Evolutionary conservation across 1,140 invertebrate genomes (phyloP).

Genomic region (Procambarus clarkii): DNA sequence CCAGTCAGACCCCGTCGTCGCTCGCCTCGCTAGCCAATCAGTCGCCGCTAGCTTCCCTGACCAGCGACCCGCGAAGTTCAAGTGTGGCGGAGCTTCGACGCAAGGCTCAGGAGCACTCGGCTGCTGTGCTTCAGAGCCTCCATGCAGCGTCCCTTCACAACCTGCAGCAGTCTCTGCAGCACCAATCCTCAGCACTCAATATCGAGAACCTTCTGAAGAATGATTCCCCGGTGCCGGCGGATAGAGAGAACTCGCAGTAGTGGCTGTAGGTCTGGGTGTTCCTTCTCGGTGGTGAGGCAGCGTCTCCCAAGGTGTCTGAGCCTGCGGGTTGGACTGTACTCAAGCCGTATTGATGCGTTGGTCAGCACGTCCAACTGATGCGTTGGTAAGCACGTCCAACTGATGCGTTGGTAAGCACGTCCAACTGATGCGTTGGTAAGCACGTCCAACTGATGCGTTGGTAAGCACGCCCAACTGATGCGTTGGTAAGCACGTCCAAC

Average conservation of each 20-base stretch:
- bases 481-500: too few species aligned
- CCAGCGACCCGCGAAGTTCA: conserved; percentile 82
- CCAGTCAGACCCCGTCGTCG: conserved; percentile 74
- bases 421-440: too few species aligned
- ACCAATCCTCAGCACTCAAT: conserved; percentile 68
- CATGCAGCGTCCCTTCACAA: conserved; percentile 75
- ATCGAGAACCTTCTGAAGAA: conserved; percentile 72
- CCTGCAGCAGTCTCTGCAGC: conserved; percentile 64
- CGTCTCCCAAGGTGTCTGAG: too few species aligned
- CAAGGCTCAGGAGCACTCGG: conserved; percentile 93
- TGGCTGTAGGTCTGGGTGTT: background rate
- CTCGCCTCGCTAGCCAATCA: conserved; percentile 73
- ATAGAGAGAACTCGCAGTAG: conserved; percentile 58
- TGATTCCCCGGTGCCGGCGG: conserved; percentile 45
- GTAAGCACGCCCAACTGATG: too few species aligned
- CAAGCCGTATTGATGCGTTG: too few species aligned
- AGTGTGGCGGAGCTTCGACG: conserved; percentile 90
- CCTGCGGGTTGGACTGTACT: too few species aligned
- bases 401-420: too few species aligned
- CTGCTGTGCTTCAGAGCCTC: conserved; percentile 86
- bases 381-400: too few species aligned
- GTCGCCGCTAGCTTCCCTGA: conserved; percentile 73
- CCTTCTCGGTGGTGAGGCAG: background rate
- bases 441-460: too few species aligned
- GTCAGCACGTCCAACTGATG: too few species aligned